phyloP scores from a whole-genome alignment of 2,113 vertebrate genomes.

The Solenodon paradoxus region DNA sequence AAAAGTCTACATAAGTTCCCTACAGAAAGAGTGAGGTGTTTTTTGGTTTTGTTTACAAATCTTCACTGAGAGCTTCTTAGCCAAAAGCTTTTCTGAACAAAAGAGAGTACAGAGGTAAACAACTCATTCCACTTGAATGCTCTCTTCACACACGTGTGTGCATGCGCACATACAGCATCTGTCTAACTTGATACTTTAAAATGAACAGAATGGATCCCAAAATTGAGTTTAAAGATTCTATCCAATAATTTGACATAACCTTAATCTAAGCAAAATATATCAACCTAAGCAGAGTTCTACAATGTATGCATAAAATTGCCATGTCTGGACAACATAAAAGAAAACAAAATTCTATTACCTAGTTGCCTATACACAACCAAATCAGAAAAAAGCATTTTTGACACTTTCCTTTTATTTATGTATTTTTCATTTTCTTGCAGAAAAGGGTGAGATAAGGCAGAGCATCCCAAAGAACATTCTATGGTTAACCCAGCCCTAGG shows the following conservation, averaged over 20 bases:
- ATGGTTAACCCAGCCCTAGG: not conserved
- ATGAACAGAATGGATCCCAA: not conserved
- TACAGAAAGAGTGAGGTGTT: too few relatives aligned
- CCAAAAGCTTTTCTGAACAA: not conserved
- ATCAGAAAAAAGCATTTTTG: not conserved
- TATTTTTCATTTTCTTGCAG: not conserved
- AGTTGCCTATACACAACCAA: not conserved
- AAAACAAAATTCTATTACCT: not conserved
- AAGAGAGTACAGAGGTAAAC: not conserved
- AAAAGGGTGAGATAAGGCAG: not conserved
- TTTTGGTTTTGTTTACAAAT: not conserved
- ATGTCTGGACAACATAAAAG: not conserved
- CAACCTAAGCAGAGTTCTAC: not conserved
- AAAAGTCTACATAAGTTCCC: not conserved
- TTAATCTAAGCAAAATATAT: not conserved
- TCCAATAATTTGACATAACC: not conserved
- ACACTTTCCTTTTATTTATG: not conserved
- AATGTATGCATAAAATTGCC: not conserved
- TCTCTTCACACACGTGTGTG: not conserved
- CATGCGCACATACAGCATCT: not conserved
- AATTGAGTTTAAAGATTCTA: not conserved
- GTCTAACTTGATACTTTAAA: not conserved
- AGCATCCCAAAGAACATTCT: not conserved
- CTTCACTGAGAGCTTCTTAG: not conserved
- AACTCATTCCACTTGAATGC: not conserved